Percentiles rank a stretch among this genome's conserved stretches.
Conservation (phyloP, 2,888 invertebrate species). For the Pogonocherus hispidulus region DNA sequence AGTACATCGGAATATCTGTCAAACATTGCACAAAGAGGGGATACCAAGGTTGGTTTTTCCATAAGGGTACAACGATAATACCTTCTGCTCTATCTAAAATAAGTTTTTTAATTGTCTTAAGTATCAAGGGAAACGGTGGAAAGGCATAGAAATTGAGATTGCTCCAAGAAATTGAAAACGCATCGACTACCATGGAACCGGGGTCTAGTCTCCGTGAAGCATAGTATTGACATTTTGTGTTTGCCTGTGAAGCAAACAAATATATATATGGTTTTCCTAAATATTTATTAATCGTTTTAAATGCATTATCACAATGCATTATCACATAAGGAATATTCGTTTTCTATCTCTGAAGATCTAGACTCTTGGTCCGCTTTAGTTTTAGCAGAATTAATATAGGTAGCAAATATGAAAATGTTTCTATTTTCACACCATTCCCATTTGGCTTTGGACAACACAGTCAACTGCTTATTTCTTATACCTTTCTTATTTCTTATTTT, state of each 20-base stretch:
- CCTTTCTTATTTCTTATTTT: slow-evolving; percentile 17
- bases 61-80: slow-evolving; percentile 15
- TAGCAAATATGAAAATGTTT: slow-evolving; percentile 19
- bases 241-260: not conserved
- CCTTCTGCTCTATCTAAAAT: slow-evolving; percentile 14
- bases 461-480: slow-evolving; percentile 14
- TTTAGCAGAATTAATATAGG: slow-evolving; percentile 16
- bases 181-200: not conserved
- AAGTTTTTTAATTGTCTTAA: slow-evolving; percentile 25
- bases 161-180: slow-evolving; percentile 28
- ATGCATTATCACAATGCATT: not conserved
- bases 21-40: slow-evolving; percentile 1
- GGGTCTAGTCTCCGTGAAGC: not conserved
- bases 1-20: not conserved
- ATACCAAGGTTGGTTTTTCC: not conserved
- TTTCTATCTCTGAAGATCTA: not conserved
- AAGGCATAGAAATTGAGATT: slow-evolving; percentile 32
- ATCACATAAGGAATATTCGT: slow-evolving; percentile 12
- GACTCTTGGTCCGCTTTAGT: slow-evolving; percentile 29
- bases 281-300: not conserved
- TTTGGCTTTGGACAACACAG: slow-evolving; percentile 9
- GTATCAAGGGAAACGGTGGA: slow-evolving; percentile 32
- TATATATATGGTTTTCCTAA: slow-evolving; percentile 21
- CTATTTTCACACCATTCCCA: slow-evolving; percentile 28
- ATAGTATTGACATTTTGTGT: not conserved